Conservation (phyloP, 2,888 invertebrate genomes). For the Pammene aurita region DNA sequence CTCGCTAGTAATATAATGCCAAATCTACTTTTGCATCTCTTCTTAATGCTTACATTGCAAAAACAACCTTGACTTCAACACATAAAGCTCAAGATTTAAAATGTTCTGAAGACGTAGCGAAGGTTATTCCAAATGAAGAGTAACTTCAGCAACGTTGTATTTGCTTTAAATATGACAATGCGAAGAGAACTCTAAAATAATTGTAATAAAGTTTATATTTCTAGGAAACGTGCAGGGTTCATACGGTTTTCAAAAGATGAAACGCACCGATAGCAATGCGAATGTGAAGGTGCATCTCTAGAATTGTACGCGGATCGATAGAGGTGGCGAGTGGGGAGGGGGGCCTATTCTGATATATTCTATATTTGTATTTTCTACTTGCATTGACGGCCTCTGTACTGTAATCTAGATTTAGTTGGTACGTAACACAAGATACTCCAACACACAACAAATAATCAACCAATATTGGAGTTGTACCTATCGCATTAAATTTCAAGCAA, state of each 20-base stretch:
- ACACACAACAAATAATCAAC: no score
- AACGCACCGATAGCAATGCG: slow-evolving; percentile 15
- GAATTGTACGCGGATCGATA: slow-evolving; percentile 22
- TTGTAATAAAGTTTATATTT: slow-evolving; percentile 1
- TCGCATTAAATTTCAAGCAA: no score
- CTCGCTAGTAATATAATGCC: slow-evolving; percentile 13
- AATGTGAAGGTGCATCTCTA: slow-evolving; percentile 9
- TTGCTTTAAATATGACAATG: background rate
- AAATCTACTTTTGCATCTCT: slow-evolving; percentile 10
- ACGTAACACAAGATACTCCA: no score
- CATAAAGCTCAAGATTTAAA: background rate
- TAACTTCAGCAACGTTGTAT: slow-evolving; percentile 2
- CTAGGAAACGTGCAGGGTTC: background rate
- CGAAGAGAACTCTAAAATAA: background rate
- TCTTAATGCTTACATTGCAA: slow-evolving; percentile 5
- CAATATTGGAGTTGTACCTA: no score
- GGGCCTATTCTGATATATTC: background rate
- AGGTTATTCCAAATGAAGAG: background rate
- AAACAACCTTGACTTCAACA: background rate
- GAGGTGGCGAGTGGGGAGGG: background rate
- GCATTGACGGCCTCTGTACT: no score
- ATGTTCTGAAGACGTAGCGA: background rate
- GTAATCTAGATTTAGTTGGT: no score
- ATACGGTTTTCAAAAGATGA: slow-evolving; percentile 14
- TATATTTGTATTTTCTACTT: background rate